A percentile compares a stretch with the other conserved stretches of the same genome.
phyloP scores from a whole-genome alignment of 2,797 vertebrate species.

The Myioborus miniatus region DNA sequence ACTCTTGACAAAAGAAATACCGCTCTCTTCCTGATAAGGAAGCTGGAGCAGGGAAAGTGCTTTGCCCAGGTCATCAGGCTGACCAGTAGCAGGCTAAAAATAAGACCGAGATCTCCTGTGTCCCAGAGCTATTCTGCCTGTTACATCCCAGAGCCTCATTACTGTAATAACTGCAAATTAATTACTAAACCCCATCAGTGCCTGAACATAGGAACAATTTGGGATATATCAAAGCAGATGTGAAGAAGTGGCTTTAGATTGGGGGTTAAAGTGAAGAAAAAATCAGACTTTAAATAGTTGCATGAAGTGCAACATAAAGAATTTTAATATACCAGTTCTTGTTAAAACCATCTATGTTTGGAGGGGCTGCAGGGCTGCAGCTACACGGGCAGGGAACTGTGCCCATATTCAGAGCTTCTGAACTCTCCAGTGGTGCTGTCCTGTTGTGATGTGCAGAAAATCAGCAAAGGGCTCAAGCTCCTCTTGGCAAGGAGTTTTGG shows the following conservation, averaged over 20 bases:
- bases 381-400: accelerated
- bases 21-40: not conserved
- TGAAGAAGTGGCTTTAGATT: not conserved
- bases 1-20: not conserved
- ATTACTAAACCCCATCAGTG: not conserved
- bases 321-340: not conserved
- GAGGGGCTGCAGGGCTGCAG: not conserved
- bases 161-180: not conserved
- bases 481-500: not conserved
- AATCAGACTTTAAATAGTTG: not conserved
- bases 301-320: not conserved
- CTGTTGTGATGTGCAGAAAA: not conserved
- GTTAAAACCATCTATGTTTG: not conserved
- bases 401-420: not conserved
- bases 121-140: not conserved
- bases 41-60: not conserved
- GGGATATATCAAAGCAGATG: not conserved
- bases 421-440: accelerated
- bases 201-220: not conserved
- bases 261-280: not conserved
- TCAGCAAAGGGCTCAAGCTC: not conserved
- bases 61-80: not conserved
- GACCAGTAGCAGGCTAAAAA: not conserved
- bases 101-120: not conserved
- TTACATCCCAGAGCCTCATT: not conserved